A percentile compares a stretch with the other conserved stretches of the same genome.
Conservation (phyloP, 2,113 vertebrate genomes). For the Gallinago paraguaiae region DNA sequence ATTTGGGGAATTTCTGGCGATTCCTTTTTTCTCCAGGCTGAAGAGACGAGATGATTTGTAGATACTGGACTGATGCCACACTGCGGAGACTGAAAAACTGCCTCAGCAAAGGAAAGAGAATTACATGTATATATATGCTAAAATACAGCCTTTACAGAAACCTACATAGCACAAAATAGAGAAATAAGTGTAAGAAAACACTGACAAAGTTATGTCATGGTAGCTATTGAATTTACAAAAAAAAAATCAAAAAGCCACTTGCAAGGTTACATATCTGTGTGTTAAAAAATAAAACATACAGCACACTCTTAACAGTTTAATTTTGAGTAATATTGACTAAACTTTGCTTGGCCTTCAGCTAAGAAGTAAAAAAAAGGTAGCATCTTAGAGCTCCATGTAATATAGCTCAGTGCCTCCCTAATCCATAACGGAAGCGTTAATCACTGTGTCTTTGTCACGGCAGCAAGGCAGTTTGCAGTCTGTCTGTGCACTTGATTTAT, state of each 20-base stretch:
- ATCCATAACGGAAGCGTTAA: slow-evolving; percentile 38
- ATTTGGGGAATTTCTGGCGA: neutral
- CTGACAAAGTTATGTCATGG: neutral
- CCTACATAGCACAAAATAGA: neutral
- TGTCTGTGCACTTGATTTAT: slow-evolving; percentile 42
- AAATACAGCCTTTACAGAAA: neutral
- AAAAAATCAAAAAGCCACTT: neutral
- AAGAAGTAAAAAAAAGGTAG: neutral
- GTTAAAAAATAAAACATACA: neutral
- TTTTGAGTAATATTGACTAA: neutral
- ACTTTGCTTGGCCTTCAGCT: slow-evolving; percentile 17
- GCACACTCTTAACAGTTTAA: neutral
- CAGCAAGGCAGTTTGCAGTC: slow-evolving; percentile 41
- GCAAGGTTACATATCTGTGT: neutral
- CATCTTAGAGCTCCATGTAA: neutral
- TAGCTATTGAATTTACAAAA: neutral
- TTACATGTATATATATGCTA: neutral
- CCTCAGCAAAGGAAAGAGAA: neutral
- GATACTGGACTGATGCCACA: neutral
- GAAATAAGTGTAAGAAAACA: neutral
- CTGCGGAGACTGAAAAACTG: neutral
- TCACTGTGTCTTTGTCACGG: slow-evolving; percentile 42
- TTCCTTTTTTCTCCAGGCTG: neutral
- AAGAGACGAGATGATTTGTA: neutral
- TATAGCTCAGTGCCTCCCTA: slow-evolving; percentile 18